Conservation (phyloP, 1,140 invertebrate genomes). For the Eupristina koningsbergeri region DNA sequence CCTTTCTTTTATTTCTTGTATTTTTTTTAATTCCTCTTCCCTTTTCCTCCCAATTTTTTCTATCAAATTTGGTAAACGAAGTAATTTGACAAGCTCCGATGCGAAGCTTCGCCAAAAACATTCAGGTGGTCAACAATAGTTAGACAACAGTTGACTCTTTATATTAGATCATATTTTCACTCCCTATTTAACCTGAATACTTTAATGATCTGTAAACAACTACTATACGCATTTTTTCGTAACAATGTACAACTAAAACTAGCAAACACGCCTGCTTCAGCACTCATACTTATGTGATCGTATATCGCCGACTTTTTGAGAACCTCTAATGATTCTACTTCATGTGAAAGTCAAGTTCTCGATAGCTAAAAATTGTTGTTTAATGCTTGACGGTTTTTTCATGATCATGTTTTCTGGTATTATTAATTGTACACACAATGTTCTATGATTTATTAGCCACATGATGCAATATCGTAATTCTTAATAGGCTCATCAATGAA, state of each 20-base stretch:
- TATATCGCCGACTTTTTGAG: constrained; percentile 50
- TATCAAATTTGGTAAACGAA: constrained; percentile 53
- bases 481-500: constrained; percentile 46
- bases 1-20: constrained; percentile 39
- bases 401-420: constrained; percentile 52
- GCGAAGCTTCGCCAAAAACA: constrained; percentile 42
- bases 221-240: constrained; percentile 54
- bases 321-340: constrained; percentile 45
- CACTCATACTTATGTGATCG: constrained; percentile 51
- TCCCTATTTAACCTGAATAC: constrained; percentile 44
- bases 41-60: constrained; percentile 30
- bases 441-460: constrained; percentile 25
- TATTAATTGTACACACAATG: constrained; percentile 33
- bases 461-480: constrained; percentile 49
- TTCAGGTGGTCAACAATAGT: constrained; percentile 45
- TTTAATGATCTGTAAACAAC: constrained; percentile 53
- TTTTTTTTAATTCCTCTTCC: constrained; percentile 15
- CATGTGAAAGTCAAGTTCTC: constrained; percentile 48
- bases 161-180: constrained; percentile 37
- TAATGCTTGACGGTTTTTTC: constrained; percentile 51
- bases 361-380: constrained; percentile 48
- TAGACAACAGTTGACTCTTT: constrained; percentile 30
- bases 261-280: constrained; percentile 52
- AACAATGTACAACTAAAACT: constrained; percentile 60
- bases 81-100: constrained; percentile 44